Conservation (phyloP, 2,888 invertebrate species). For the Pollenia amentaria region DNA sequence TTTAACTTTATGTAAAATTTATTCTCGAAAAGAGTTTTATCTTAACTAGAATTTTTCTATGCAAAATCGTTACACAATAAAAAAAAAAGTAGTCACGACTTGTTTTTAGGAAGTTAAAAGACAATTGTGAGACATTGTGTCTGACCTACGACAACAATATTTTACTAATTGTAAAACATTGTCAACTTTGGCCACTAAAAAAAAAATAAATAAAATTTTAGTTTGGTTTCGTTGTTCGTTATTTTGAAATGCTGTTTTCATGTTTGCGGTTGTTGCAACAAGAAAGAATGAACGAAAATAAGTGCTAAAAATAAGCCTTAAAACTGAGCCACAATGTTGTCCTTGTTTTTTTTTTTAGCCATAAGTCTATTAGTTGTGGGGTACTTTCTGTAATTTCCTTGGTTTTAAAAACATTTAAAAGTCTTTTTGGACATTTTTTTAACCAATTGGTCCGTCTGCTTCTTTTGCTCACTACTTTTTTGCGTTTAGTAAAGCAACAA, state of each 20-base stretch:
- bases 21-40: neutral
- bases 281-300: neutral
- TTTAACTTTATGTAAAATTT: neutral
- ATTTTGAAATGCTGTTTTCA: constrained; percentile 3
- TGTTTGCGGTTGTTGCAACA: constrained; percentile 37
- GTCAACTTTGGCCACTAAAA: constrained; percentile 29
- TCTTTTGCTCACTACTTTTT: too few species aligned
- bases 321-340: constrained; percentile 27
- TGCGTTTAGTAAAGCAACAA: constrained; percentile 38
- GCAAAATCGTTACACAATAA: neutral
- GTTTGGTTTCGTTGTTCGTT: neutral
- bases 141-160: constrained; percentile 37
- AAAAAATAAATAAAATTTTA: neutral
- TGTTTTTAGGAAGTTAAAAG: neutral
- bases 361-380: constrained; percentile 44
- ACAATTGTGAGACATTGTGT: constrained; percentile 27
- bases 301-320: constrained; percentile 23
- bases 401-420: constrained; percentile 46
- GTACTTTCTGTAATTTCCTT: constrained; percentile 20
- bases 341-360: constrained; percentile 13
- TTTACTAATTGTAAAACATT: constrained; percentile 57
- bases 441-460: neutral
- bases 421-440: neutral
- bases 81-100: neutral
- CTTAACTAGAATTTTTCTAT: neutral